phyloP scores from a whole-genome alignment of 2,113 vertebrate species.

The Theropithecus gelada region DNA sequence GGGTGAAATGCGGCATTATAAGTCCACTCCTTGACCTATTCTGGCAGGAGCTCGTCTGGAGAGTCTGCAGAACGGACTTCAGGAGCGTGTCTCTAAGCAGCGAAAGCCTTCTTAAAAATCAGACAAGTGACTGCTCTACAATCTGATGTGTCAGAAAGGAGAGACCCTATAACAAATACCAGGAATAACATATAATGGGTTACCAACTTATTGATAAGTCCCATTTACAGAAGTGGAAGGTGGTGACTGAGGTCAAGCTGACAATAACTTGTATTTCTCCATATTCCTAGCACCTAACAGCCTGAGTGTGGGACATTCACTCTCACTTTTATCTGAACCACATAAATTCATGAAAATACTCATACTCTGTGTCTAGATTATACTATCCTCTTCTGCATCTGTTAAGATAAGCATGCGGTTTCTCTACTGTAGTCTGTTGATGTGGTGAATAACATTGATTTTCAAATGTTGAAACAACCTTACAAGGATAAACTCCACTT shows the following conservation, averaged over 20 bases:
- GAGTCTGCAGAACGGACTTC: not conserved
- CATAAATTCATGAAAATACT: not conserved
- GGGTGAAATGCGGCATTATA: not conserved
- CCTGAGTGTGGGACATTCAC: not conserved
- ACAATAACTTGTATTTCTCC: not conserved
- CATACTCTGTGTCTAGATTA: not conserved
- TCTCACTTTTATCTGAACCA: not conserved
- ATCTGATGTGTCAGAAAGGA: not conserved
- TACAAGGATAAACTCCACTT: too few species aligned
- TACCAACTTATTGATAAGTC: not conserved
- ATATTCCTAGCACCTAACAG: not conserved
- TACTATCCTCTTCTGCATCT: not conserved
- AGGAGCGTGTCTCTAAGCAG: not conserved
- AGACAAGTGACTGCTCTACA: not conserved
- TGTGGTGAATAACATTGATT: not conserved
- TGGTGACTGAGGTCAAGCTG: not conserved
- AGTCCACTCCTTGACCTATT: not conserved
- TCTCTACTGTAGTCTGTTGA: not conserved
- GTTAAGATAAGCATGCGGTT: not conserved
- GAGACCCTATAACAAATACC: not conserved
- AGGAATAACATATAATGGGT: not conserved
- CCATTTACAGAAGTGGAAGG: not conserved
- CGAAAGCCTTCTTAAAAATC: not conserved
- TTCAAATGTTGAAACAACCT: not conserved
- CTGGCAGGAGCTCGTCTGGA: not conserved